Percentiles rank a stretch among this genome's conserved stretches.
These are phyloP conservation scores for Pipa parva DNA, from an alignment of 2,113 vertebrate species.

Conservation along the genomic window DNA sequence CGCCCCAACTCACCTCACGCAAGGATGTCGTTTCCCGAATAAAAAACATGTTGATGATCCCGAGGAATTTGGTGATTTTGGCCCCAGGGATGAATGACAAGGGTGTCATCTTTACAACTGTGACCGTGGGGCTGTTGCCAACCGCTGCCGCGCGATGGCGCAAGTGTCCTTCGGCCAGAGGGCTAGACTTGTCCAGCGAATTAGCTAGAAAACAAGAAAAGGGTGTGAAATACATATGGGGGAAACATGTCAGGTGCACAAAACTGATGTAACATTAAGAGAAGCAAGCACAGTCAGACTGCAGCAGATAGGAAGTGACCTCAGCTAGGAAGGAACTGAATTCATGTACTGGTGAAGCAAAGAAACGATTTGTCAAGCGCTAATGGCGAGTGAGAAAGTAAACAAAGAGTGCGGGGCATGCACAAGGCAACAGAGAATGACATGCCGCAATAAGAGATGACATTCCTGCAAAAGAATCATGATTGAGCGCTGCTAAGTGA, in stretches of 20 bases:
- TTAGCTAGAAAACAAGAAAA: slow-evolving; percentile 64
- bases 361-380: too few relatives aligned
- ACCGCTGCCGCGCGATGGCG: slow-evolving; percentile 71
- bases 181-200: slow-evolving; percentile 84
- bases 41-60: slow-evolving; percentile 99
- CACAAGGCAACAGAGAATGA: slow-evolving; percentile 62
- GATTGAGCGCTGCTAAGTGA: slow-evolving; percentile 61
- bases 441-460: slow-evolving; percentile 62
- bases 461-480: slow-evolving; percentile 75
- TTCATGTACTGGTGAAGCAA: too few relatives aligned
- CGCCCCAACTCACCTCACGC: slow-evolving; percentile 77
- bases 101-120: slow-evolving; percentile 96
- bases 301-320: too few relatives aligned
- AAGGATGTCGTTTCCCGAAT: slow-evolving; percentile 95
- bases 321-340: too few relatives aligned
- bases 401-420: slow-evolving; percentile 44
- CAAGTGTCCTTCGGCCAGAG: slow-evolving; percentile 77
- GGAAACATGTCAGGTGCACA: too few relatives aligned
- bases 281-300: too few relatives aligned
- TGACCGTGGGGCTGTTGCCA: slow-evolving; percentile 69
- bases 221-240: too few relatives aligned
- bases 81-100: slow-evolving; percentile 91
- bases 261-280: not conserved
- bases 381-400: too few relatives aligned
- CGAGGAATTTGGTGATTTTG: slow-evolving; percentile 92